A percentile compares a stretch with the other conserved stretches of the same genome.
These are phyloP conservation scores for Pituophis catenifer DNA, from an alignment of 2,113 vertebrate species.

Conservation along the genomic window DNA sequence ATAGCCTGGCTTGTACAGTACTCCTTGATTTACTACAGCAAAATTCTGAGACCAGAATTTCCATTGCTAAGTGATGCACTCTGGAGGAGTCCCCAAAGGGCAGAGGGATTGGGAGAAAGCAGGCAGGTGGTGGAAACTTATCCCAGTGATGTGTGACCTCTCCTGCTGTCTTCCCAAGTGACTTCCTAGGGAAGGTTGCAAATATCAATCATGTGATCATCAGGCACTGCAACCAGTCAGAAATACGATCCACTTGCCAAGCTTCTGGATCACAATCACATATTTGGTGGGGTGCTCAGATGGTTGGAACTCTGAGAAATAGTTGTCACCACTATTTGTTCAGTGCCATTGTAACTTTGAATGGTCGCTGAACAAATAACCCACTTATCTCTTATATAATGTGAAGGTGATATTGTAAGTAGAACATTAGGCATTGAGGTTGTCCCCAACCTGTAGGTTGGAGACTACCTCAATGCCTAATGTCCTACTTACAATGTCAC, in stretches of 20 bases:
- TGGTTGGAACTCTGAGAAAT: neutral
- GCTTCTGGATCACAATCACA: neutral
- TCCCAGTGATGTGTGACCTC: neutral
- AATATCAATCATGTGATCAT: neutral
- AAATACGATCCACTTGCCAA: neutral
- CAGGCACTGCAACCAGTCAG: neutral
- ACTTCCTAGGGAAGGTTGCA: neutral
- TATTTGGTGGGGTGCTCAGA: neutral
- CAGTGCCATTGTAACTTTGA: neutral
- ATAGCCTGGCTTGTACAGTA: neutral
- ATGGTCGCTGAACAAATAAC: neutral
- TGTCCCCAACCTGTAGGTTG: no score
- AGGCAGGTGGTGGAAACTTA: neutral
- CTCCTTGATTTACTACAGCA: neutral
- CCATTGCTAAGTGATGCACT: neutral
- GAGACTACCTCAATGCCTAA: neutral
- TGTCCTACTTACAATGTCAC: neutral
- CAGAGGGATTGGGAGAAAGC: neutral
- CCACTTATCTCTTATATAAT: no score
- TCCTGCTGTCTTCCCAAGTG: neutral
- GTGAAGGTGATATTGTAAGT: no score
- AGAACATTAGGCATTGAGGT: no score
- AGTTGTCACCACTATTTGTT: neutral
- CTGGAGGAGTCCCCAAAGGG: neutral
- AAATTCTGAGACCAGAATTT: neutral